Evolutionary conservation across 2,113 vertebrate species (phyloP).

Genomic region (Megaleporinus macrocephalus): DNA sequence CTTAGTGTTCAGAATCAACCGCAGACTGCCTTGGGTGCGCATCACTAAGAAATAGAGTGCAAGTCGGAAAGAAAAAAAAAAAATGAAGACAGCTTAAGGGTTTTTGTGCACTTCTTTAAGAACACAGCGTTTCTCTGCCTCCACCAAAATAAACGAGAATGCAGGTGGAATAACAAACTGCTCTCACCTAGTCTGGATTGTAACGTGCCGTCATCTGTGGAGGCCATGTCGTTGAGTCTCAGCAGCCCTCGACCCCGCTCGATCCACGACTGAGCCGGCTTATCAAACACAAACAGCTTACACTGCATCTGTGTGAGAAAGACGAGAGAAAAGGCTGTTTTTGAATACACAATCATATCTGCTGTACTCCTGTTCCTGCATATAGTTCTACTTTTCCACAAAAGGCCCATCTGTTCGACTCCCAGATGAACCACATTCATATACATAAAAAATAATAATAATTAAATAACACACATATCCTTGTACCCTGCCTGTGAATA

Average conservation of each 20-base stretch:
- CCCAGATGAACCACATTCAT: too few relatives aligned
- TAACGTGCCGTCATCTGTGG: conserved; percentile 90
- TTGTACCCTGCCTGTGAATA: too few relatives aligned
- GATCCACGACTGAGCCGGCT: conserved; percentile 97
- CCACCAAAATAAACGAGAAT: not conserved
- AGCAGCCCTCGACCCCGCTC: conserved; percentile 95
- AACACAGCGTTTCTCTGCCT: too few relatives aligned
- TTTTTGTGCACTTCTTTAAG: too few relatives aligned
- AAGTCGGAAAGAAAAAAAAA: not conserved
- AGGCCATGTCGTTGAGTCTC: conserved; percentile 97
- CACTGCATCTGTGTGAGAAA: conserved; percentile 88
- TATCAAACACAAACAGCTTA: conserved; percentile 98
- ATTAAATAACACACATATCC: not conserved
- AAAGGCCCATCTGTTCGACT: not conserved
- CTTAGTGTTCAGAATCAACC: conserved; percentile 98
- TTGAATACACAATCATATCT: not conserved
- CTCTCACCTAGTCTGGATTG: conserved; percentile 92
- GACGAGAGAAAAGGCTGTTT: not conserved
- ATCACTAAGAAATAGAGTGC: conserved; percentile 81
- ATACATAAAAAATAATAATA: not conserved
- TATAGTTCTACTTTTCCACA: not conserved
- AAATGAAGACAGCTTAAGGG: not conserved
- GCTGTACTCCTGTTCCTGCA: not conserved
- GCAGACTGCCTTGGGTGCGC: conserved; percentile 96
- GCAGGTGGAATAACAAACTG: not conserved